phyloP scores from a whole-genome alignment of 2,888 invertebrate genomes.

The Octonoba sinensis region DNA sequence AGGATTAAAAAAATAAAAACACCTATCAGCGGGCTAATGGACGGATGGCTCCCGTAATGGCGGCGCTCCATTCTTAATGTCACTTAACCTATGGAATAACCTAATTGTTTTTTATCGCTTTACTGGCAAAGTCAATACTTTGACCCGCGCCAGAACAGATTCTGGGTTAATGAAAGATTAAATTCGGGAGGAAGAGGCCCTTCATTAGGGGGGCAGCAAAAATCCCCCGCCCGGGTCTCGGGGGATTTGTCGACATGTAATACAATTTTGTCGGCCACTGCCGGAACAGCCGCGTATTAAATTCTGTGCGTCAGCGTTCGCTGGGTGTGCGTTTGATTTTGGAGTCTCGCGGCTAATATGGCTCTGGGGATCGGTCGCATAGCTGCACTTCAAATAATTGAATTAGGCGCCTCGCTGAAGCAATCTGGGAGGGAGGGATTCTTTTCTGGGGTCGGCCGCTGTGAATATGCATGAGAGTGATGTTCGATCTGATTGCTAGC shows the following conservation, averaged over 20 bases:
- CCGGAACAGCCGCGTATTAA: constrained; percentile 39
- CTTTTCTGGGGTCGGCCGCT: constrained; percentile 19
- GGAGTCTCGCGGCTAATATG: constrained; percentile 43
- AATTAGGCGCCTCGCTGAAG: constrained; percentile 54
- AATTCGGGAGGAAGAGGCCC: constrained; percentile 57
- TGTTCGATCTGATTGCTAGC: no score
- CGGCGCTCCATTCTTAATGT: constrained; percentile 43
- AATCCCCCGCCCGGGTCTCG: constrained; percentile 14
- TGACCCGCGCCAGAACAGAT: constrained; percentile 28
- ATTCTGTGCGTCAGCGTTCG: constrained; percentile 38
- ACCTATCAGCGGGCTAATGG: constrained; percentile 18
- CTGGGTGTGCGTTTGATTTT: constrained; percentile 53
- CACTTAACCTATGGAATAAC: constrained; percentile 24
- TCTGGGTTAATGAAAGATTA: constrained; percentile 63
- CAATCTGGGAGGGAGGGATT: constrained; percentile 38
- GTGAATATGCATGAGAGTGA: not conserved
- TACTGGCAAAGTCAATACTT: constrained; percentile 53
- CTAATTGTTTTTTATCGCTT: constrained; percentile 49
- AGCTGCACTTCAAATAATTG: constrained; percentile 62
- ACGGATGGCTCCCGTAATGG: constrained; percentile 22
- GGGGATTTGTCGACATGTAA: constrained; percentile 59
- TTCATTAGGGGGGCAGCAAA: constrained; percentile 45
- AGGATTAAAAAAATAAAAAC: not conserved
- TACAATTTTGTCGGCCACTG: constrained; percentile 55
- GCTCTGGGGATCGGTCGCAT: constrained; percentile 37